Conservation (phyloP, 2,888 invertebrate species). For the Scaptomyza reducta region DNA sequence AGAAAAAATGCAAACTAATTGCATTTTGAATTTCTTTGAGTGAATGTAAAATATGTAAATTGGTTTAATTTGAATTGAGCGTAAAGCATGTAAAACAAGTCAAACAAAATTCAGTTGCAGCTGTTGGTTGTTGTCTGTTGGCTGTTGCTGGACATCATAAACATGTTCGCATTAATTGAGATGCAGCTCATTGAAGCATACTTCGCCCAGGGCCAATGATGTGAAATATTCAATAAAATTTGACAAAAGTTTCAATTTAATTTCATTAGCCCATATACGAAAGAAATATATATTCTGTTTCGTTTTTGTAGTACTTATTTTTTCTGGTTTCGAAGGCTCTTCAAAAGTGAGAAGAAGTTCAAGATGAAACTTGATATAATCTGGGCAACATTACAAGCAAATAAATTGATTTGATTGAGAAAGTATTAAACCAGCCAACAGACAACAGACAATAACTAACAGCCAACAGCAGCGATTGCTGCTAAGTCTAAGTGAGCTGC, state of each 20-base stretch:
- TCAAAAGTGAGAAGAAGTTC: background rate
- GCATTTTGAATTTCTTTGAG: background rate
- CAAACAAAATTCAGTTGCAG: background rate
- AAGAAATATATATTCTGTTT: constrained; percentile 32
- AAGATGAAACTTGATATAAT: constrained; percentile 48
- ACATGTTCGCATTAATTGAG: constrained; percentile 30
- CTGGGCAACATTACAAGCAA: constrained; percentile 51
- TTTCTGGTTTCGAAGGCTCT: constrained; percentile 2
- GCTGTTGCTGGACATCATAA: background rate
- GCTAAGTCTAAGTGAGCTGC: constrained; percentile 42
- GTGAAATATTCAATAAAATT: constrained; percentile 7
- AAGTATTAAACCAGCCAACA: constrained; percentile 12
- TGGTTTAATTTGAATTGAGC: constrained; percentile 1
- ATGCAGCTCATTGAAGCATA: constrained; percentile 20
- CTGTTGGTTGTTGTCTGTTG: constrained; percentile 7
- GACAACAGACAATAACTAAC: background rate
- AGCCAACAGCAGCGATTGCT: constrained; percentile 30
- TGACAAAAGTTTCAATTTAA: constrained; percentile 48
- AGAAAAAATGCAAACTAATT: background rate
- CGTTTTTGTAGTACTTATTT: background rate
- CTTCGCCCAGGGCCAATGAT: constrained; percentile 4
- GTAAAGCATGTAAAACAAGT: background rate
- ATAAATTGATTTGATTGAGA: constrained; percentile 45
- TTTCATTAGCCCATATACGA: constrained; percentile 52
- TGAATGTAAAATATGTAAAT: constrained; percentile 12